A percentile compares a stretch with the other conserved stretches of the same genome.
phyloP scores from a whole-genome alignment of 1,140 invertebrate species.

The Hylaeus volcanicus region DNA sequence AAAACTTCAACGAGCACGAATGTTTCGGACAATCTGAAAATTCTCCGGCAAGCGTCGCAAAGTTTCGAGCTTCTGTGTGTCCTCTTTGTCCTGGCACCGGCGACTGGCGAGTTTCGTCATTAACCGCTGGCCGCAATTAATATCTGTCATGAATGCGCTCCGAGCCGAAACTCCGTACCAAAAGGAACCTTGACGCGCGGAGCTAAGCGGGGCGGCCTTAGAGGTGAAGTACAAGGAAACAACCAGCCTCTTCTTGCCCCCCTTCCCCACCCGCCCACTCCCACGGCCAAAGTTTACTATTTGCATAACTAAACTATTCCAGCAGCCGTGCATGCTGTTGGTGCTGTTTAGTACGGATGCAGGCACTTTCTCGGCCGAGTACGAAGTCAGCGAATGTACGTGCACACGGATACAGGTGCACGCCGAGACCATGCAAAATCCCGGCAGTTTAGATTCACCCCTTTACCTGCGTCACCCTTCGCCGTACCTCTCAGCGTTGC shows the following conservation, averaged over 20 bases:
- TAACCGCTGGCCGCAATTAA: slow-evolving; percentile 27
- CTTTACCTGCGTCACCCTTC: slow-evolving; percentile 24
- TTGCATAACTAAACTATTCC: slow-evolving; percentile 62
- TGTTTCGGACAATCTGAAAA: neutral
- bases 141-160: slow-evolving; percentile 20
- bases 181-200: slow-evolving; percentile 10
- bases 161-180: slow-evolving; percentile 6
- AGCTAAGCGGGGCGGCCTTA: neutral
- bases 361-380: slow-evolving; percentile 42
- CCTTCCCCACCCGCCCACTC: too few species aligned
- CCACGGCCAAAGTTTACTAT: slow-evolving; percentile 50
- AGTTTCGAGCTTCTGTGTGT: neutral
- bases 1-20: neutral
- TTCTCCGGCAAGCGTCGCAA: neutral
- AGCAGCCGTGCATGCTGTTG: slow-evolving; percentile 46
- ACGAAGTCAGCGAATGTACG: slow-evolving; percentile 33
- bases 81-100: neutral
- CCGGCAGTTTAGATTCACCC: slow-evolving; percentile 28
- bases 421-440: slow-evolving; percentile 31
- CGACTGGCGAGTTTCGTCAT: slow-evolving; percentile 17
- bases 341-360: slow-evolving; percentile 53
- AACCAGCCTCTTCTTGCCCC: slow-evolving; percentile 35
- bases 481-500: slow-evolving; percentile 1
- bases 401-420: slow-evolving; percentile 29
- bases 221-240: slow-evolving; percentile 25